A percentile compares a stretch with the other conserved stretches of the same genome.
phyloP scores from a whole-genome alignment of 2,113 vertebrate species.

The Galeopterus variegatus region DNA sequence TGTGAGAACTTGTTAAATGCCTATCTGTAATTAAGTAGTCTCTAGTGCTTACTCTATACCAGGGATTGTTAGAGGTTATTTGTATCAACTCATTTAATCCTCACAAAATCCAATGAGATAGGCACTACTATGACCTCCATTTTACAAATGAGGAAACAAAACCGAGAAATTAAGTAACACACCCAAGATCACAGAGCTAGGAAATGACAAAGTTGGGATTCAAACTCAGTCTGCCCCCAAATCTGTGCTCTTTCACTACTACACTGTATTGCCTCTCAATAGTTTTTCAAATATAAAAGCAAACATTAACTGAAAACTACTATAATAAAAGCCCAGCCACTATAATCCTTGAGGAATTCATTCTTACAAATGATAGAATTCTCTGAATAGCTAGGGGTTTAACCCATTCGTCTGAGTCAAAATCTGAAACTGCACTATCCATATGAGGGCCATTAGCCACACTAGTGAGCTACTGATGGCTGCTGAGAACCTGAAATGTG shows the following conservation, averaged over 20 bases:
- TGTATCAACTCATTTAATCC: background rate
- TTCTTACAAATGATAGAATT: background rate
- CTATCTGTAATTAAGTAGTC: constrained; percentile 9
- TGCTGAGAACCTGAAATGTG: background rate
- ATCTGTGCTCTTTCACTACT: background rate
- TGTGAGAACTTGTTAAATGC: constrained; percentile 5
- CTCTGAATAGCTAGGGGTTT: background rate
- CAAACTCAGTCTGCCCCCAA: background rate
- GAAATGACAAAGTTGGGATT: background rate
- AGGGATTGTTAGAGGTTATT: background rate
- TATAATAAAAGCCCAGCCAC: background rate
- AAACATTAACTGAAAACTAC: constrained; percentile 25
- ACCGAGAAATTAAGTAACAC: background rate
- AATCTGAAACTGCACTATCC: constrained; percentile 8
- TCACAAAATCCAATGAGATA: background rate
- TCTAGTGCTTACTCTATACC: background rate
- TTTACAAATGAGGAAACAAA: background rate
- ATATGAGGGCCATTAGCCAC: background rate
- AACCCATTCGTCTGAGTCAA: background rate
- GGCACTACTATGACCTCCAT: background rate
- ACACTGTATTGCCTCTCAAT: background rate
- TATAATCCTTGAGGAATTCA: background rate
- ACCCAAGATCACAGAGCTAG: background rate
- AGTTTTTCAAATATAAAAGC: background rate
- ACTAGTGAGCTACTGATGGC: background rate